Evolutionary conservation across 2,113 vertebrate species (phyloP).

Genomic region (Aphelocoma coerulescens): DNA sequence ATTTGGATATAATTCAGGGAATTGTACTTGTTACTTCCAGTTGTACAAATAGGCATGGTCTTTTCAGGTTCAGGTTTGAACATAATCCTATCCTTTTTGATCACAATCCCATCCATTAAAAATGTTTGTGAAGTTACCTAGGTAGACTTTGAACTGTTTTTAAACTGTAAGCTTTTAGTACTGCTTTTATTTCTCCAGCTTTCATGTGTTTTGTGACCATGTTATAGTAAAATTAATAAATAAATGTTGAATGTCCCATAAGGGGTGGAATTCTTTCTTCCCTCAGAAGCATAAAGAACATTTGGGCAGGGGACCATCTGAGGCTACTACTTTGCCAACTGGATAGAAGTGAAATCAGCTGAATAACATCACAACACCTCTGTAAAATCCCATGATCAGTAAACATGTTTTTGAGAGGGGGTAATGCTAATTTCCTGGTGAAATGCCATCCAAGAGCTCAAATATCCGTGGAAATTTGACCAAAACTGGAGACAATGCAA

Average conservation of each 20-base stretch:
- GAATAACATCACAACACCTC: rapidly evolving
- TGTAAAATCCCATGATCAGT: background rate
- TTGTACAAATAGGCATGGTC: background rate
- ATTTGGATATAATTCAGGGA: background rate
- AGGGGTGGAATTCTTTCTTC: background rate
- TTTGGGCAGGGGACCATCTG: background rate
- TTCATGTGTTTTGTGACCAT: background rate
- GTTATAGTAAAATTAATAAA: background rate
- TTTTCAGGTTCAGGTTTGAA: background rate
- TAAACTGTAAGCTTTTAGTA: background rate
- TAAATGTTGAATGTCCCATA: background rate
- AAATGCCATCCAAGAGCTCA: background rate
- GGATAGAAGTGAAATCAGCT: background rate
- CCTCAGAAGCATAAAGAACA: background rate
- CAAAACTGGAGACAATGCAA: background rate
- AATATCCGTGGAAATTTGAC: background rate
- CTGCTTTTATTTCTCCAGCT: background rate
- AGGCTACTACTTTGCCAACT: background rate
- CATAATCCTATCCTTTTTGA: background rate
- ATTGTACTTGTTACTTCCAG: background rate
- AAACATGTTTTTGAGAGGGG: background rate
- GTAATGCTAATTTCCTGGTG: background rate
- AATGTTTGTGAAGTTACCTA: background rate
- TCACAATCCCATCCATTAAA: background rate
- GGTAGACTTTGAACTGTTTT: background rate